phyloP scores from a whole-genome alignment of 2,113 vertebrate genomes.

The Phalacrocorax aristotelis region DNA sequence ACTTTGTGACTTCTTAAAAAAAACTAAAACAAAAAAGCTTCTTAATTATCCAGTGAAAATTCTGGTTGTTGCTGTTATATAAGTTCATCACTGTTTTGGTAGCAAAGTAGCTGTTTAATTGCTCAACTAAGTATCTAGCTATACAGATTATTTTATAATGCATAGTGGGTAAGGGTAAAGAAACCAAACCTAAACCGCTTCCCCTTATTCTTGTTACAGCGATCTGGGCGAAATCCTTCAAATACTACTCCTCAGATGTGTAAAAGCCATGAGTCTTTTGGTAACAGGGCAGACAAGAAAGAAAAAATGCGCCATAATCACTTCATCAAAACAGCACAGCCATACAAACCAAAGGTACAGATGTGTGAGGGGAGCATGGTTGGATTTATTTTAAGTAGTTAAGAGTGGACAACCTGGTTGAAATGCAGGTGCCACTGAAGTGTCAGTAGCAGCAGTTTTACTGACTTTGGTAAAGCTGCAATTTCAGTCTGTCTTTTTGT shows the following conservation, averaged over 20 bases:
- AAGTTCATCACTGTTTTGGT: neutral
- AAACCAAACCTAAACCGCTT: neutral
- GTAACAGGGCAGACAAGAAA: constrained; percentile 95
- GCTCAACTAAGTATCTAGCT: neutral
- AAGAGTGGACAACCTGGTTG: neutral
- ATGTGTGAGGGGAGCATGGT: fast-evolving
- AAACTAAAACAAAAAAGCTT: neutral
- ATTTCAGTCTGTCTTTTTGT: neutral
- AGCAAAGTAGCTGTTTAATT: neutral
- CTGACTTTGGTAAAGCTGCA: neutral
- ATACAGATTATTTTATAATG: neutral
- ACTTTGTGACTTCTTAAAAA: neutral
- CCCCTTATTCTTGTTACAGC: constrained; percentile 67
- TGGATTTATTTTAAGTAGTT: neutral
- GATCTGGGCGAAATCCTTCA: constrained; percentile 87
- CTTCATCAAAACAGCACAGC: constrained; percentile 98
- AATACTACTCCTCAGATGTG: constrained; percentile 86
- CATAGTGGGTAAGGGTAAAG: neutral
- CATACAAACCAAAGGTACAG: constrained; percentile 94
- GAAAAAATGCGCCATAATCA: constrained; percentile 98
- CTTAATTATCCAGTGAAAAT: neutral
- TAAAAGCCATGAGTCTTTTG: constrained; percentile 91
- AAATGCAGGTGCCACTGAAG: neutral
- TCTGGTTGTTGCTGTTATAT: neutral
- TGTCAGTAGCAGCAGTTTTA: neutral